Percentiles rank a stretch among this genome's conserved stretches.
phyloP scores from a whole-genome alignment of 2,113 vertebrate genomes.

The Tricholaema leucomelas region DNA sequence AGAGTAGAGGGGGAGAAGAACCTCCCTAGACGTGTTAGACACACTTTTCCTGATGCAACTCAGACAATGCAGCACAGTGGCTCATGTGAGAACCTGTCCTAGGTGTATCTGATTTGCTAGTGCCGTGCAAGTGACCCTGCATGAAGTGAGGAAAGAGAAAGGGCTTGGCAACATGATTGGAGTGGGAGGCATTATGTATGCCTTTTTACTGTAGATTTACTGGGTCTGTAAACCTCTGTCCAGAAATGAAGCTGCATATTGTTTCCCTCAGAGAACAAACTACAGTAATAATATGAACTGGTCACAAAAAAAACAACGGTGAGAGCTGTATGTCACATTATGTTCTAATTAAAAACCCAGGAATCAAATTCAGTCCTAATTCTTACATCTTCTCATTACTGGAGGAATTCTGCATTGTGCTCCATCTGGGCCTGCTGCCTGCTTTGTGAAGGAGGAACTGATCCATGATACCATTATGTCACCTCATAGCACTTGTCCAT shows the following conservation, averaged over 20 bases:
- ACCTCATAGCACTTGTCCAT: background rate
- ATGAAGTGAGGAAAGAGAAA: background rate
- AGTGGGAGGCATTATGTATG: background rate
- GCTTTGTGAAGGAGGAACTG: background rate
- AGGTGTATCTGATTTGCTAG: background rate
- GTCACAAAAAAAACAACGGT: background rate
- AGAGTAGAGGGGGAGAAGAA: too few species aligned
- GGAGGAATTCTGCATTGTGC: background rate
- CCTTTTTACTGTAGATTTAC: background rate
- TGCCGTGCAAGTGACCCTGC: background rate
- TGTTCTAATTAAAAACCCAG: background rate
- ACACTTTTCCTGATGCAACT: too few species aligned
- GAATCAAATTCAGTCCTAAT: background rate
- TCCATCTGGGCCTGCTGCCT: background rate
- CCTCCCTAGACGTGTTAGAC: too few species aligned
- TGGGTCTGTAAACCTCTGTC: background rate
- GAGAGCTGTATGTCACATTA: background rate
- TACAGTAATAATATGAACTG: background rate
- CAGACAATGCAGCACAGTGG: background rate
- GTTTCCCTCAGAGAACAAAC: background rate
- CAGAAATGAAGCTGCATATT: background rate
- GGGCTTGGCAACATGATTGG: background rate
- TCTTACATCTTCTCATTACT: background rate
- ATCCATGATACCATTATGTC: background rate
- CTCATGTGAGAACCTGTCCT: background rate